Evolutionary conservation across 2,888 invertebrate genomes (phyloP), one percentile per base, ranked within the genome.

Genomic region (Stomorhina lunata): DNA sequence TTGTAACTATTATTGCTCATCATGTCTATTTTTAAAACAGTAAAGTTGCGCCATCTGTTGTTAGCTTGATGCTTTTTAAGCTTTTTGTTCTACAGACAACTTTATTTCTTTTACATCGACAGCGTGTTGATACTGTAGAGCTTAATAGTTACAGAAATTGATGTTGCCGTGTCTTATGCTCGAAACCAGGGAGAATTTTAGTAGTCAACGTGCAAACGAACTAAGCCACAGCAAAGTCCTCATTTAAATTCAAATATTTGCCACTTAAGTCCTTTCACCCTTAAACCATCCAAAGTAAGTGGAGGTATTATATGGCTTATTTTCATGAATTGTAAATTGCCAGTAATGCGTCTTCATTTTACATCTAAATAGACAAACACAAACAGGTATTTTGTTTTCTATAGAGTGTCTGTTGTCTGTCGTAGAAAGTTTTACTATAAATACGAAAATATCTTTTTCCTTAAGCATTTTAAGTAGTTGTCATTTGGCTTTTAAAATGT

Each of bases 371-470:
- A n/a, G n/a, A n/a, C 50, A 55, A 43, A 43, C 15, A 43, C 25
- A 45, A 75, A 45, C 43, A 22, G 43, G 53, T 45, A 25, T 27
- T 40, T 61, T n/a, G n/a, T n/a, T n/a, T 61, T 37, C n/a, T 57
- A n/a, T 15, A 57, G 20, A 25, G 53, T 34, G 3, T 37, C n/a
- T 57, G 9, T 15, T 43, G 20, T 22, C 43, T 34, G 3, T 27
- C 45, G 32, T 45, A 53, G 65, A 63, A 75, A 75, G 53, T 65
- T 43, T 17, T n/a, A n/a, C n/a, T n/a, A n/a, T n/a, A n/a, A n/a
- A n/a, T n/a, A n/a, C n/a, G n/a, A n/a, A 55, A 61, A 43, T 12
- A 34, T 15, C 22, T 37, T 68, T 27, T 15, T n/a, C n/a, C n/a
- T n/a, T n/a, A n/a, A n/a, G n/a, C n/a, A n/a, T n/a, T 48, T 7